Evolutionary conservation across 1,140 invertebrate species (phyloP), one percentile per base, ranked within the genome.

Genomic region (Drosophila pruinosa): DNA sequence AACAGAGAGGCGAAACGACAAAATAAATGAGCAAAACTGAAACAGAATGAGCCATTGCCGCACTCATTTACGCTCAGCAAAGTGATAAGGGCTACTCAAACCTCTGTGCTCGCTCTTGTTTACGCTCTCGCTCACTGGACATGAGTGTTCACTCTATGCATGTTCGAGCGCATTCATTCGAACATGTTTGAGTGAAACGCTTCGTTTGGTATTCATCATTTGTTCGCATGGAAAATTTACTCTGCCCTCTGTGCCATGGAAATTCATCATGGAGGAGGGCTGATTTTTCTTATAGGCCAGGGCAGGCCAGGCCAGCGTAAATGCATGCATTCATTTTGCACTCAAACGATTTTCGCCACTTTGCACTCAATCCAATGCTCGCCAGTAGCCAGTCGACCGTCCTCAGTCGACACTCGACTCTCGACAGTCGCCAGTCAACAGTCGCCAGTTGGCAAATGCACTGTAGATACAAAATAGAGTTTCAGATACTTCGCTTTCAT

Each of bases 181-280:
- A n/a, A n/a, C n/a, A n/a, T n/a, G n/a, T n/a, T n/a, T n/a, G n/a
- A n/a, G n/a, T n/a, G n/a, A n/a, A n/a, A 53, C 71, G 56, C 54
- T 22, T 26, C 24, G 61, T 52, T 22, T 34, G 48, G 58, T 69
- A 73, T 79, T 85, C 80, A 83, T 78, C 79, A 83, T 82, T 78
- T 70, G 79, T 47, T 61, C 34, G 59, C 26, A 19, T 41, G 81
- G 81, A 77, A 85, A 85, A 85, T 34, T 6, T 54, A 65, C 78
- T 78, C 69, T 43, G 54, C 22, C 41, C 58, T 43, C 34, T 56
- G 24, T 39, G 14, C 24, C 41, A 56, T 76, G 80, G 78, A 89
- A 89, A 89, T 89, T 89, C 86, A 89, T 89, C 81, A 89, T 83
- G 88, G 80, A 79, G 86, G 79, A 83, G 85, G 86, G 88, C 76